Percentiles rank a stretch among this genome's conserved stretches.
phyloP scores from a whole-genome alignment of 1,140 invertebrate genomes.

The Drosophila sulfurigaster region DNA sequence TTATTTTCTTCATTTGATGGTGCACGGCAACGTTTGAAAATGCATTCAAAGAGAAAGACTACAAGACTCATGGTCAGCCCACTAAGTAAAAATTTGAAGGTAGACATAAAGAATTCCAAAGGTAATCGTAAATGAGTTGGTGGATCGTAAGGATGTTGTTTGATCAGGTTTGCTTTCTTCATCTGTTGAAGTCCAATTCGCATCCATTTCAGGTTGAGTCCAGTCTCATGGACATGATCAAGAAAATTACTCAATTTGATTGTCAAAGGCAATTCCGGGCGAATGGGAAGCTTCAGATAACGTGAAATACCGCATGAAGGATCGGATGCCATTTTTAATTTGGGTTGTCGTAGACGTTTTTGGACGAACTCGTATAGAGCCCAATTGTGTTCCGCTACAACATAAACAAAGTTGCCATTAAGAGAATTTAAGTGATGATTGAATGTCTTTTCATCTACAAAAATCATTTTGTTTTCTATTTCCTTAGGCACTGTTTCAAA shows the following conservation, averaged over 20 bases:
- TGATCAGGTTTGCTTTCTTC: background rate
- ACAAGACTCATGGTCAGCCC: background rate
- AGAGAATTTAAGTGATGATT: background rate
- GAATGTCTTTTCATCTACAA: background rate
- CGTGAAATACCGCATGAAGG: background rate
- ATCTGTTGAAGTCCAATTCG: background rate
- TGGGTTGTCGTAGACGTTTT: slow-evolving; percentile 1
- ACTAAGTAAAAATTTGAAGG: background rate
- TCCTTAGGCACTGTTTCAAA: background rate
- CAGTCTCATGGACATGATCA: background rate
- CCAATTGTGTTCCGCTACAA: slow-evolving; percentile 4
- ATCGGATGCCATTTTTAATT: background rate
- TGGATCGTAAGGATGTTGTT: background rate
- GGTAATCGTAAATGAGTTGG: background rate
- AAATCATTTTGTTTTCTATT: background rate
- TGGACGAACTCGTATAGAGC: background rate
- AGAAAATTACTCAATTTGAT: background rate
- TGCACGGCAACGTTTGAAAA: background rate
- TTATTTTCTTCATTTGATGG: background rate
- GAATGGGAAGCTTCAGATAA: background rate
- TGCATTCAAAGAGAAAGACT: background rate
- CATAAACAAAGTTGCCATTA: slow-evolving; percentile 24
- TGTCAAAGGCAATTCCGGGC: background rate
- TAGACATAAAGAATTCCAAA: background rate
- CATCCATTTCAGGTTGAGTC: background rate